Conservation (phyloP, 2,797 vertebrate species). For the Pachyuromys duprasi region DNA sequence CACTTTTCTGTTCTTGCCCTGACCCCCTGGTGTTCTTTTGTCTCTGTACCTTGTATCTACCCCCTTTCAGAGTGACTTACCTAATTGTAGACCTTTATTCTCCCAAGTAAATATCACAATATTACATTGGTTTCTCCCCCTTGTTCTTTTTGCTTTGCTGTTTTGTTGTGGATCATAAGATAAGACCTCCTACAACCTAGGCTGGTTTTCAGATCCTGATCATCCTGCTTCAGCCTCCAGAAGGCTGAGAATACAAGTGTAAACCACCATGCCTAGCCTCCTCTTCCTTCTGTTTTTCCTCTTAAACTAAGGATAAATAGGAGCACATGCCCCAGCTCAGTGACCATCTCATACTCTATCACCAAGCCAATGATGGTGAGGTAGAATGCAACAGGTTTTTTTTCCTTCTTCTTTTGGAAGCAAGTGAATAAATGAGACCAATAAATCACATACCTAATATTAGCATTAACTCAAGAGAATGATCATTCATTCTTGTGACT, state of each 20-base stretch:
- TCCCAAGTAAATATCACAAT: not conserved
- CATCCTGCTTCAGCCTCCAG: not conserved
- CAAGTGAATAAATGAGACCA: not conserved
- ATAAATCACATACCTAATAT: not conserved
- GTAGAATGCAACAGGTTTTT: too few species aligned
- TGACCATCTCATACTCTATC: not conserved
- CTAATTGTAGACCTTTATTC: not conserved
- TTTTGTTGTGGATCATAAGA: not conserved
- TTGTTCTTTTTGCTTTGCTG: not conserved
- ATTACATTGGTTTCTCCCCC: not conserved
- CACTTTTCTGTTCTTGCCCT: not conserved
- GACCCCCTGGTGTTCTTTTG: not conserved
- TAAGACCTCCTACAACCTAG: not conserved
- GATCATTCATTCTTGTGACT: not conserved
- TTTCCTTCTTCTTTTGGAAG: too few species aligned
- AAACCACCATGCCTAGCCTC: not conserved
- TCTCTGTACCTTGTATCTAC: not conserved
- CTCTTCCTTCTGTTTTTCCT: not conserved
- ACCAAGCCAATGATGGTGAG: not conserved
- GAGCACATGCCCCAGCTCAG: not conserved
- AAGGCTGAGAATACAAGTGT: not conserved
- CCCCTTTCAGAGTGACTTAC: not conserved
- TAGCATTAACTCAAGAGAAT: not conserved
- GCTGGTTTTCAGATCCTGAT: not conserved
- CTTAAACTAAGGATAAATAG: not conserved